A percentile compares a stretch with the other conserved stretches of the same genome.
Conservation (phyloP, 2,888 invertebrate species). For the Sepiola atlantica region DNA sequence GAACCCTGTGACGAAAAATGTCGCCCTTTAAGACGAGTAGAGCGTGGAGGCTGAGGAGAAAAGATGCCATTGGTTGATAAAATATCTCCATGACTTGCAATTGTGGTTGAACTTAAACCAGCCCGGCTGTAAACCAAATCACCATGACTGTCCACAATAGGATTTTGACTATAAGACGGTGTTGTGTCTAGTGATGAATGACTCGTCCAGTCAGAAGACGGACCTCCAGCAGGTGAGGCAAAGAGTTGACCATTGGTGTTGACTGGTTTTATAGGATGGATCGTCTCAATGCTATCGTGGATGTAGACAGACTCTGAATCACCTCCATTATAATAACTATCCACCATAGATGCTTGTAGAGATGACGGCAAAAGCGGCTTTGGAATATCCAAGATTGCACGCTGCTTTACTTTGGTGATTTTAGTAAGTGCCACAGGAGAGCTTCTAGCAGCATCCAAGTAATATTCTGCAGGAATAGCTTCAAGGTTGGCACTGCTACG, state of each 20-base stretch:
- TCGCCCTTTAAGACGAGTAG: neutral
- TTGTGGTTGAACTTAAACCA: constrained; percentile 35
- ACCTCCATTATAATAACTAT: neutral
- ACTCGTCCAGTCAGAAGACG: constrained; percentile 24
- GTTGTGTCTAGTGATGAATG: neutral
- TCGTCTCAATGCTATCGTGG: constrained; percentile 35
- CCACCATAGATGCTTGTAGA: neutral
- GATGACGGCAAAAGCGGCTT: neutral
- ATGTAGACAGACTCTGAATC: neutral
- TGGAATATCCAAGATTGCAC: neutral
- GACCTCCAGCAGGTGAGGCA: neutral
- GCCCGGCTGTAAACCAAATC: neutral
- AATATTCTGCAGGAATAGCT: neutral
- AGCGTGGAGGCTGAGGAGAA: neutral
- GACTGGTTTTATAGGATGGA: constrained; percentile 35
- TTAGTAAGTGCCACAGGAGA: constrained; percentile 36
- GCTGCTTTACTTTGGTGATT: neutral
- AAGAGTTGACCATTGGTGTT: neutral
- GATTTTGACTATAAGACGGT: neutral
- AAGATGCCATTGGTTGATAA: neutral
- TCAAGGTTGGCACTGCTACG: constrained; percentile 42
- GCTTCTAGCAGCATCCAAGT: constrained; percentile 15
- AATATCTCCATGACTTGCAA: constrained; percentile 33
- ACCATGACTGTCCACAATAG: neutral
- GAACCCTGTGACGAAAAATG: constrained; percentile 37